Evolutionary conservation across 2,797 vertebrate genomes (phyloP), one percentile per base, ranked within the genome.

Genomic region (Pristis pectinata): DNA sequence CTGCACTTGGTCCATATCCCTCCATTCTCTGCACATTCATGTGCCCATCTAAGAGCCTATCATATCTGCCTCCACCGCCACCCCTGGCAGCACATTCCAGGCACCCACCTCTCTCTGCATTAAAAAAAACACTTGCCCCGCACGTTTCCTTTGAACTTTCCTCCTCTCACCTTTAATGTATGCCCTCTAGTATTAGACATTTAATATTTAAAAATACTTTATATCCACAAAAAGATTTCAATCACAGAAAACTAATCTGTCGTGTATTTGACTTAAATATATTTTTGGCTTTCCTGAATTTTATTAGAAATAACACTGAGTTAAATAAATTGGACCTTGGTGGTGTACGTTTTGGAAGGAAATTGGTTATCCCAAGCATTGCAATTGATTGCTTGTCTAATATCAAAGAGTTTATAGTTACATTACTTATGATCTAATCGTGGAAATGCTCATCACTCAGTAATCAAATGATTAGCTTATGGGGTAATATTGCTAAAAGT

Each of bases 381-480:
- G 61, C 83, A 59, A 87, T 67, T 67, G 59, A 92, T 70, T 64
- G 53, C 34, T 59, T 89, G 89, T 61, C 67, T 59, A 92, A 67
- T 24, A 70, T 41, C n/a, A n/a, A 41, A 27, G 59, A 92, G 89
- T 67, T 92, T 92, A 92, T 92, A 92, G 89, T n/a, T 44, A 44
- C 61, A 41, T 92, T 37, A 70, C 61, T 87, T 19, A 67, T 92
- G 91, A 93, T 74, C 17, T 30, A 93, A 93, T 93, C 4, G 27
- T 93, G 67, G 91, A 72, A 72, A 49, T 72, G 37, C 41, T 49
- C 64, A 74, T 93, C 67, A 27, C 64, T 49, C 19, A 27, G 27
- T 93, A 72, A 72, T 49, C 67, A 74, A 74, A 37, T 74, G 91
- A 74, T 74, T 93, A 49, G 15, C 41, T 72, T 22, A 27, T 49